phyloP scores from a whole-genome alignment of 2,797 vertebrate genomes.

The Bovichtus diacanthus region DNA sequence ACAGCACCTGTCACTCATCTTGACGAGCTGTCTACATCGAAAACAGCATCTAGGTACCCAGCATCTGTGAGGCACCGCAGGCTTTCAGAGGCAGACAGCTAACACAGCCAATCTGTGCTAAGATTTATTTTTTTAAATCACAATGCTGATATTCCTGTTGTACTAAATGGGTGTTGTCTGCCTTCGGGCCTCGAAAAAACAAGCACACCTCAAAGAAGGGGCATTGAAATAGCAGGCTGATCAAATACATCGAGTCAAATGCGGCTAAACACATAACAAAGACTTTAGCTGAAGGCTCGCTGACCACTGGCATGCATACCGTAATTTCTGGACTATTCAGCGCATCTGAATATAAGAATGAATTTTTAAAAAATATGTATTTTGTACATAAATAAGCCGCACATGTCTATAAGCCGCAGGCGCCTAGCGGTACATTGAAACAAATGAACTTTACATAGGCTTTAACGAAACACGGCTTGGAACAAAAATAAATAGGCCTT shows the following conservation, averaged over 20 bases:
- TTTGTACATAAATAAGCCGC: too few species aligned
- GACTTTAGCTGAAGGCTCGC: not conserved
- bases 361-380: too few species aligned
- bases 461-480: too few species aligned
- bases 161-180: slow-evolving; percentile 49
- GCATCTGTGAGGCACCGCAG: slow-evolving; percentile 38
- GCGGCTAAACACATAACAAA: not conserved
- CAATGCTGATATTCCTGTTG: slow-evolving; percentile 30
- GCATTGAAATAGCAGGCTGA: slow-evolving; percentile 5
- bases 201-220: slow-evolving; percentile 14
- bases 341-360: too few species aligned
- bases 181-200: slow-evolving; percentile 29
- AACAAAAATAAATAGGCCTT: too few species aligned
- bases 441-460: too few species aligned
- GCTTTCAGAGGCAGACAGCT: slow-evolving; percentile 51
- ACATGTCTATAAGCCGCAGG: too few species aligned
- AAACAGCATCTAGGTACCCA: slow-evolving; percentile 46
- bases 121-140: slow-evolving; percentile 14
- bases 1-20: slow-evolving; percentile 57
- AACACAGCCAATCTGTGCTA: slow-evolving; percentile 42
- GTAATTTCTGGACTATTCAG: too few species aligned
- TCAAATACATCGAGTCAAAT: slow-evolving; percentile 12
- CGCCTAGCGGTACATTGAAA: too few species aligned
- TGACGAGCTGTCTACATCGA: slow-evolving; percentile 59
- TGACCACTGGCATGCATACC: slow-evolving; percentile 2